A percentile compares a stretch with the other conserved stretches of the same genome.
Conservation (phyloP, 2,888 invertebrate genomes). For the Idaea straminata region DNA sequence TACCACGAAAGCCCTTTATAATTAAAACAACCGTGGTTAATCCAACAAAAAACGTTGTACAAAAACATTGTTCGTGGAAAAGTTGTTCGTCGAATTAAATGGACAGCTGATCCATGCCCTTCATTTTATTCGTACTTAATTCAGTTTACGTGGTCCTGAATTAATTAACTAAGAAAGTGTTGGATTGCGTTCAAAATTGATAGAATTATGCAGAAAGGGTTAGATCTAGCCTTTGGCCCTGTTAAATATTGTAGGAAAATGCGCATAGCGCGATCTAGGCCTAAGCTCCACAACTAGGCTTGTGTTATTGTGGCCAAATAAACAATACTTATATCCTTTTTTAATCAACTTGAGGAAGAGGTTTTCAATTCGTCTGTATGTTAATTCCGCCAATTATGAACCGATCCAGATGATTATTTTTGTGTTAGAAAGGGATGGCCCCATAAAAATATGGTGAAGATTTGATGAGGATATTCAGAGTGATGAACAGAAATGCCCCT, state of each 20-base stretch:
- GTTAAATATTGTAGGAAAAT: not conserved
- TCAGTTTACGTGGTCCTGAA: not conserved
- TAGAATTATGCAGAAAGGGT: not conserved
- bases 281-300: too few relatives aligned
- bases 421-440: too few relatives aligned
- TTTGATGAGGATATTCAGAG: too few relatives aligned
- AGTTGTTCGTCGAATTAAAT: not conserved
- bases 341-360: too few relatives aligned
- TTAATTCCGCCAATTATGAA: too few relatives aligned
- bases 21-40: constrained; percentile 1
- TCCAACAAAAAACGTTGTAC: not conserved
- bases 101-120: not conserved
- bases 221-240: not conserved
- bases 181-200: not conserved
- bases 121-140: constrained; percentile 2
- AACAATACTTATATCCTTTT: too few relatives aligned
- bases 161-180: not conserved
- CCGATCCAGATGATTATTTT: too few relatives aligned
- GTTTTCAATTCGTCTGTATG: too few relatives aligned
- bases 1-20: not conserved
- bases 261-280: too few relatives aligned
- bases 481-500: too few relatives aligned
- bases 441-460: too few relatives aligned
- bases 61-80: not conserved
- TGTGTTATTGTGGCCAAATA: too few relatives aligned